These are phyloP conservation scores for Cyprinodon tularosa DNA, from an alignment of 2,113 vertebrate genomes.

Conservation along the genomic window DNA sequence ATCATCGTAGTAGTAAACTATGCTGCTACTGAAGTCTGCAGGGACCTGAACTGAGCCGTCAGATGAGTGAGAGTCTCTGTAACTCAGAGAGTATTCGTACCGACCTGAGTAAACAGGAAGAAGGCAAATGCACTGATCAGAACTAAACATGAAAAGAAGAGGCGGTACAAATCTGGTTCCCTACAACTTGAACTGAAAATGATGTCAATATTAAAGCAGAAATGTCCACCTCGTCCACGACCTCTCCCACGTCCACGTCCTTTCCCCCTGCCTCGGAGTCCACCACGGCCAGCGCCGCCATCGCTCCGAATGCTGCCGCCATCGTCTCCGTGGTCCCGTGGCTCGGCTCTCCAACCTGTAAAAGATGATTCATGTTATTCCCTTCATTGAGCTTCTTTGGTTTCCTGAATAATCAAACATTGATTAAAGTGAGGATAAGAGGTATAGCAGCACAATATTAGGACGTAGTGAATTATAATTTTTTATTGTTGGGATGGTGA, in stretches of 20 bases:
- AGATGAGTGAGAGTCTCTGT: constrained; percentile 79
- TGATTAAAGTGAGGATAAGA: background rate
- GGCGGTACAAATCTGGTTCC: background rate
- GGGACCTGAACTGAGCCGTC: constrained; percentile 79
- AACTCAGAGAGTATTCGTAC: constrained; percentile 85
- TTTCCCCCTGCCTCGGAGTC: constrained; percentile 83
- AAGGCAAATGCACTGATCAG: background rate
- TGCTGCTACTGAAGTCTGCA: constrained; percentile 82
- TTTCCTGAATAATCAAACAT: background rate
- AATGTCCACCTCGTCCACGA: constrained; percentile 81
- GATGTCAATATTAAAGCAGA: background rate
- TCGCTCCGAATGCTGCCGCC: constrained; percentile 85
- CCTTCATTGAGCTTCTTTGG: background rate
- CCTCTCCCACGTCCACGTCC: constrained; percentile 89
- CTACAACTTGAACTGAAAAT: background rate
- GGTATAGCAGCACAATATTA: background rate
- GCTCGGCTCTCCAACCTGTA: constrained; percentile 88
- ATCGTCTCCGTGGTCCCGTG: constrained; percentile 86
- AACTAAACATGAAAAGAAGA: background rate
- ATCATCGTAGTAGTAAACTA: constrained; percentile 95
- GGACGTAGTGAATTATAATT: background rate
- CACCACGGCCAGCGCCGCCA: constrained; percentile 80
- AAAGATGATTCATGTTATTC: background rate
- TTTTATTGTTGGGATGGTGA: no score
- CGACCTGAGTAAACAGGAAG: constrained; percentile 77